These are phyloP conservation scores for Thymelicus sylvestris DNA, from an alignment of 2,888 invertebrate species.

Conservation along the genomic window DNA sequence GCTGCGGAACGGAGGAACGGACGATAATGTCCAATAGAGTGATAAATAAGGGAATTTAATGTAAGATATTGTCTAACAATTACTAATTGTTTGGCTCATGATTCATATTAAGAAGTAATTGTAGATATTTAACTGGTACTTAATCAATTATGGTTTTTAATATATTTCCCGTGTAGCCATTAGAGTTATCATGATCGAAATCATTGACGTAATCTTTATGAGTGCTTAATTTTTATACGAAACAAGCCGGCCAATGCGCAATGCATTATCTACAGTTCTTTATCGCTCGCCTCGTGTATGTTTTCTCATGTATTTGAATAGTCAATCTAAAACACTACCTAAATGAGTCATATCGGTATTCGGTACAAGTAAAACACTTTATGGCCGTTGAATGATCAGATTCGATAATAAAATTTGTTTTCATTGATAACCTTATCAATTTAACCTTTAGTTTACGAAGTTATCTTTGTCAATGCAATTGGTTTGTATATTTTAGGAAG, in stretches of 20 bases:
- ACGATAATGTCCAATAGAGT: too few species aligned
- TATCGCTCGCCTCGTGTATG: constrained; percentile 1
- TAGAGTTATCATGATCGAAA: constrained; percentile 32
- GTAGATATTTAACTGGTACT: neutral
- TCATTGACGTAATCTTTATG: constrained; percentile 15
- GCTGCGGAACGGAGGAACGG: too few species aligned
- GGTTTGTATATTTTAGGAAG: too few species aligned
- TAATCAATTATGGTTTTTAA: constrained; percentile 1
- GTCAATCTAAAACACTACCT: neutral
- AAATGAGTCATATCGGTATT: constrained; percentile 1
- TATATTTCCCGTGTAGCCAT: constrained; percentile 32
- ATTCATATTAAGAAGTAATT: too few species aligned
- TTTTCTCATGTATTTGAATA: constrained; percentile 5
- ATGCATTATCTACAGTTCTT: neutral
- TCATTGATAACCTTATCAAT: neutral
- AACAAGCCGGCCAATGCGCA: neutral
- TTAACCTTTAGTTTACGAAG: neutral
- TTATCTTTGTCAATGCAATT: neutral
- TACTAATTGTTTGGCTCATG: too few species aligned
- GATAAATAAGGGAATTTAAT: too few species aligned
- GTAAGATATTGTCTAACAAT: too few species aligned
- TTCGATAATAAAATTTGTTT: neutral
- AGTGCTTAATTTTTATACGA: constrained; percentile 13
- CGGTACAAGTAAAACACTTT: neutral
- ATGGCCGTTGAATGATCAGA: neutral